phyloP scores from a whole-genome alignment of 2,797 vertebrate genomes.

The Anomalospiza imberbis region DNA sequence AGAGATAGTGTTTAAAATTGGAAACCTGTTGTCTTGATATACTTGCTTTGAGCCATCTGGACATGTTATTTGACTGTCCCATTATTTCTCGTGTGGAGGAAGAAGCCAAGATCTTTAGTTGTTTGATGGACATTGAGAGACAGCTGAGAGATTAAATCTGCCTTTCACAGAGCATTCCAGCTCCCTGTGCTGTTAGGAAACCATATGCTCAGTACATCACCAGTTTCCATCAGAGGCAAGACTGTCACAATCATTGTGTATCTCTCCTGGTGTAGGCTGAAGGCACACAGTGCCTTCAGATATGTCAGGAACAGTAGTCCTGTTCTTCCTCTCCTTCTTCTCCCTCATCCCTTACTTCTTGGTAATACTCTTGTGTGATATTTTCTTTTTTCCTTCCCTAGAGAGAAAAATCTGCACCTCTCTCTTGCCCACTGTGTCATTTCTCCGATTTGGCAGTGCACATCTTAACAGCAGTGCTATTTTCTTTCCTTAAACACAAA shows the following conservation, averaged over 20 bases:
- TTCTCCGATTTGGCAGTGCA: neutral
- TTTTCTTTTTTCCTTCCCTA: neutral
- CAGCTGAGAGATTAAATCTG: conserved; percentile 60
- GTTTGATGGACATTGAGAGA: conserved; percentile 51
- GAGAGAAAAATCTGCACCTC: neutral
- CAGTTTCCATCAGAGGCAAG: neutral
- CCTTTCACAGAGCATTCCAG: conserved; percentile 24
- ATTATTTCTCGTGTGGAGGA: neutral
- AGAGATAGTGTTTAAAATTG: conserved; percentile 40
- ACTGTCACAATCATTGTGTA: neutral
- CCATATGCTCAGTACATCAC: neutral
- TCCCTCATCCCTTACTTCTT: neutral
- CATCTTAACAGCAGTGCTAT: neutral
- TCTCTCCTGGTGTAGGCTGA: neutral
- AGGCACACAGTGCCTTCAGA: neutral
- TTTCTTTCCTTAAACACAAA: conserved; percentile 20
- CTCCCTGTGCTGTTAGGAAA: conserved; percentile 8
- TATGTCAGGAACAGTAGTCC: neutral
- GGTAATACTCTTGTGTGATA: neutral
- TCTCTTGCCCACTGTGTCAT: neutral
- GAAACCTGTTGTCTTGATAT: conserved; percentile 33
- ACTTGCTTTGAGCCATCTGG: conserved; percentile 33
- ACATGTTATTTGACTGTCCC: neutral
- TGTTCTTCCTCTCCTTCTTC: neutral
- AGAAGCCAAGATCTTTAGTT: conserved; percentile 40